A percentile compares a stretch with the other conserved stretches of the same genome.
Conservation (phyloP, 2,113 vertebrate species). For the Irena cyanogastra region DNA sequence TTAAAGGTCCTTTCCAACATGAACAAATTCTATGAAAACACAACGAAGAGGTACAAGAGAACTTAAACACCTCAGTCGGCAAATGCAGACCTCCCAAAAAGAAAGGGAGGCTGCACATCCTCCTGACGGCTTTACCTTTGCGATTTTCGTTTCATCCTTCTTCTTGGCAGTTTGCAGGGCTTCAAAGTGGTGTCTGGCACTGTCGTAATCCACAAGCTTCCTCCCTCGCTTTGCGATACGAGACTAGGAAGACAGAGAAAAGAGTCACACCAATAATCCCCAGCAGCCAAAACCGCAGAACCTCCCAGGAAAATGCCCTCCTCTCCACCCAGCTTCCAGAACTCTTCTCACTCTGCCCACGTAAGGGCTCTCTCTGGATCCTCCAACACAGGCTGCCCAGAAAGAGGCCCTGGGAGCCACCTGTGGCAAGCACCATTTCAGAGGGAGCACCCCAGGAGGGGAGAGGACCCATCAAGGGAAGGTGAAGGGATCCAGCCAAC, state of each 20-base stretch:
- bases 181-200: constrained; percentile 92
- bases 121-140: constrained; percentile 81
- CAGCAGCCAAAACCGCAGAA: background rate
- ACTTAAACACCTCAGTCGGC: background rate
- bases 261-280: background rate
- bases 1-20: background rate
- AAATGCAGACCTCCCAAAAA: background rate
- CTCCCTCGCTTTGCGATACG: constrained; percentile 95
- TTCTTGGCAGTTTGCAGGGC: constrained; percentile 93
- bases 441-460: background rate
- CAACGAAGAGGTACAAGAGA: background rate
- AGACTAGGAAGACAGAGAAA: constrained; percentile 68
- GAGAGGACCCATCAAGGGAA: background rate
- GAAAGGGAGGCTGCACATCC: background rate
- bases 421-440: background rate
- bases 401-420: background rate
- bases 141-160: constrained; percentile 93
- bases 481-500: background rate
- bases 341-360: background rate
- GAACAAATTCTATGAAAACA: background rate
- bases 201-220: constrained; percentile 96
- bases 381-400: background rate
- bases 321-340: background rate
- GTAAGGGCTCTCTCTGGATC: background rate
- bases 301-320: background rate